These are phyloP conservation scores for Eristalis arbustorum DNA, from an alignment of 2,888 invertebrate genomes.

Conservation along the genomic window DNA sequence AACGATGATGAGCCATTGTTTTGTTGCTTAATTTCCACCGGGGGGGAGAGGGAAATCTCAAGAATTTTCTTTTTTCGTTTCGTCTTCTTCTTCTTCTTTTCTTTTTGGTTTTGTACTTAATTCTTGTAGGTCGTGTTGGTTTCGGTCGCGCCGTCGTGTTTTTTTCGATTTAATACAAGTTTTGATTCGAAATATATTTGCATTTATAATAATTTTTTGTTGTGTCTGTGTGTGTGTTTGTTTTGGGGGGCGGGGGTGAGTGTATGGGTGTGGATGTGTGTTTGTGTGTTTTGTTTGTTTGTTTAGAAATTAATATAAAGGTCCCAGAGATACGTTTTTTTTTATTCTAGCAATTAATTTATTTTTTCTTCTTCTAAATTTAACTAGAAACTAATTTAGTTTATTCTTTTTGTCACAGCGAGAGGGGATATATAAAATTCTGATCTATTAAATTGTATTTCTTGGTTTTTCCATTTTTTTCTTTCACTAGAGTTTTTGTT, in stretches of 20 bases:
- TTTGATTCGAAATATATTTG: slow-evolving; percentile 48
- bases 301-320: slow-evolving; percentile 55
- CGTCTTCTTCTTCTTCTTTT: not conserved
- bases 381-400: slow-evolving; percentile 65
- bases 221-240: not conserved
- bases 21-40: not conserved
- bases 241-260: too few species aligned
- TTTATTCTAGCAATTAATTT: slow-evolving; percentile 44
- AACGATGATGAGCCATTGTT: not conserved
- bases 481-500: slow-evolving; percentile 7
- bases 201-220: not conserved
- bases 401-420: slow-evolving; percentile 46
- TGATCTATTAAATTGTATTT: slow-evolving; percentile 24
- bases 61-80: not conserved
- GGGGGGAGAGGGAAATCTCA: not conserved
- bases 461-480: slow-evolving; percentile 22
- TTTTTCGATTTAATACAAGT: slow-evolving; percentile 45
- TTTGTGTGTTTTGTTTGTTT: slow-evolving; percentile 26
- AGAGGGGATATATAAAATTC: slow-evolving; percentile 67
- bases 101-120: slow-evolving; percentile 45
- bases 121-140: slow-evolving; percentile 22
- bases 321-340: slow-evolving; percentile 60
- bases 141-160: slow-evolving; percentile 5
- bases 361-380: slow-evolving; percentile 55
- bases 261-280: not conserved